These are phyloP conservation scores for Lagodon rhomboides DNA, from an alignment of 2,797 vertebrate species.

Conservation along the genomic window DNA sequence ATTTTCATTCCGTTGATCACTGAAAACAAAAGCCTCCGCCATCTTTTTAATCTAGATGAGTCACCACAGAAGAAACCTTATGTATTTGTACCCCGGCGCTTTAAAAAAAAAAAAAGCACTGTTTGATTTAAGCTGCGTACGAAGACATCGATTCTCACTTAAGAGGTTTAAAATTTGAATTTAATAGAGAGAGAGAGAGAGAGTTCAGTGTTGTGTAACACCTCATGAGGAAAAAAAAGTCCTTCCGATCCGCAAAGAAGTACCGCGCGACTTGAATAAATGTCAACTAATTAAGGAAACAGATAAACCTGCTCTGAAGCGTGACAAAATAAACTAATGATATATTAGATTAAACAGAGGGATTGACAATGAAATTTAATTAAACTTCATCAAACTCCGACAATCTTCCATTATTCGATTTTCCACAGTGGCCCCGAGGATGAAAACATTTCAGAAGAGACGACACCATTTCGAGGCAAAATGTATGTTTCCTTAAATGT, in stretches of 20 bases:
- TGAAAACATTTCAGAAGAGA: too few relatives aligned
- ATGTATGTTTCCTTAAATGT: too few relatives aligned
- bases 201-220: background rate
- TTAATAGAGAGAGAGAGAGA: background rate
- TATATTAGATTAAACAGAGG: background rate
- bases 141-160: background rate
- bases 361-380: background rate
- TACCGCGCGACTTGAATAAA: background rate
- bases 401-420: background rate
- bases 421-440: too few relatives aligned
- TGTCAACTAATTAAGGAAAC: background rate
- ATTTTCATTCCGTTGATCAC: slow-evolving; percentile 11
- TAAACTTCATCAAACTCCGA: background rate
- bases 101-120: too few relatives aligned
- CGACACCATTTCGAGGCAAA: too few relatives aligned
- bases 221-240: too few relatives aligned
- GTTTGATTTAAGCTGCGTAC: background rate
- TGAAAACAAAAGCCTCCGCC: slow-evolving; percentile 2
- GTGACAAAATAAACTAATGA: background rate
- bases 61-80: background rate
- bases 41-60: slow-evolving; percentile 21
- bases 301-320: too few relatives aligned
- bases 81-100: slow-evolving; percentile 7
- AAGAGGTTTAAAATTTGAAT: background rate
- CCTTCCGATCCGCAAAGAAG: background rate